Evolutionary conservation across 2,888 invertebrate species (phyloP), one percentile per base, ranked within the genome.

Genomic region (Megaustenia siamemsis): DNA sequence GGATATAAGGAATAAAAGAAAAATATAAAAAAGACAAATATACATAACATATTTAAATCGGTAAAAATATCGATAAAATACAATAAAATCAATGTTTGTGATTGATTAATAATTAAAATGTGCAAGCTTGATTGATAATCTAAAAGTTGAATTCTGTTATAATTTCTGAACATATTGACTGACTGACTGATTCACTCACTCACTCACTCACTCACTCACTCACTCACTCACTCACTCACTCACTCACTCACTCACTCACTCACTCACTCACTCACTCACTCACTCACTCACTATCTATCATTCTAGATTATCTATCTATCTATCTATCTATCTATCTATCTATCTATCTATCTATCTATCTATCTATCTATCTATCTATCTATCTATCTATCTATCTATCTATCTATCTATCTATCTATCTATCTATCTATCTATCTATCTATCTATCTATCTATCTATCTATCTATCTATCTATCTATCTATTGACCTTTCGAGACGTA

Each of bases 191-290:
- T n/a, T n/a, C n/a, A n/a, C n/a, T 60, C 63, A 78, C 78, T 35
- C 76, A 76, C 60, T 32, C 78, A 78, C 78, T 32, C 78, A 78
- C 78, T 28, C 78, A 56, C 78, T 28, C 56, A 78, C 78, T 60
- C 78, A 60, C 60, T 28, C 56, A 78, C 56, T 32, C 78, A 60
- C 78, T 38, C 56, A 78, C 56, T 28, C 78, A 78, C 78, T 32
- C 40, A 28, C 60, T 21, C 78, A 78, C 78, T n/a, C 78, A 78
- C 63, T 35, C 56, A 56, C 63, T 60, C 60, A 60, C 60, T 49
- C 76, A 76, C 76, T 53, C 53, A 53, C 53, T 53, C 53, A 53
- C 1, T 53, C 53, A 53, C 53, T 53, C 53, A 53, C 53, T 53
- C 53, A 32, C 6, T 63, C 63, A 6, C 18, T 53, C 12, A 4